phyloP scores from a whole-genome alignment of 1,140 invertebrate genomes.

The Heterodera carotae region DNA sequence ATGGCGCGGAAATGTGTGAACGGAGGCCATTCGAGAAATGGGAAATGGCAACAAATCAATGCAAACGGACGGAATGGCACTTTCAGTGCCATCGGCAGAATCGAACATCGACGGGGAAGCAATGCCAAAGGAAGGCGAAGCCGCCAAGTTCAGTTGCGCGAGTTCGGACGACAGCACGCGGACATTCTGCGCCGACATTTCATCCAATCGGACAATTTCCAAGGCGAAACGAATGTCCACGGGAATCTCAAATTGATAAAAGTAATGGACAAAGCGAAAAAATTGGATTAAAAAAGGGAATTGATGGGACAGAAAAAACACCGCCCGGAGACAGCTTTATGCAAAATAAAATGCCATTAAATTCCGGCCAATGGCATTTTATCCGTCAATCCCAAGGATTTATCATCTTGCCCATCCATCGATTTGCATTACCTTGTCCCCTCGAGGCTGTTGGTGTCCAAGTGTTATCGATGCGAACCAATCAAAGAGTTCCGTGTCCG shows the following conservation, averaged over 20 bases:
- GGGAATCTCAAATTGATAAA: not conserved
- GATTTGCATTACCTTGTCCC: not conserved
- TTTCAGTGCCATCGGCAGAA: no score
- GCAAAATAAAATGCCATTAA: no score
- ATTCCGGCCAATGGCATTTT: no score
- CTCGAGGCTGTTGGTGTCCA: not conserved
- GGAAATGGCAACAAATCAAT: constrained; percentile 1
- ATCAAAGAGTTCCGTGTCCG: not conserved
- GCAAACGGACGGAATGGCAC: not conserved
- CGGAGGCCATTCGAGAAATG: not conserved
- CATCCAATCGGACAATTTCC: not conserved
- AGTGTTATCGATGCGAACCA: not conserved
- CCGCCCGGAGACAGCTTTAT: no score
- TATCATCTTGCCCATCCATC: no score
- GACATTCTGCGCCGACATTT: not conserved
- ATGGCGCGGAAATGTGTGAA: constrained; percentile 9
- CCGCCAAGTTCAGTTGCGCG: not conserved
- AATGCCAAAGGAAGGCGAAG: no score
- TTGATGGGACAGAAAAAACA: no score
- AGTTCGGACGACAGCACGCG: not conserved
- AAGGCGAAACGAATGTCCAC: not conserved
- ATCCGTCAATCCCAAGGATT: no score
- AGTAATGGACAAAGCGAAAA: no score
- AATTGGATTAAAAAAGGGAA: no score
- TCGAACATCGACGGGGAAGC: not conserved